Base-by-base conservation (phyloP, 2,888 invertebrate genomes). In the Cosmia trapezina region DNA sequence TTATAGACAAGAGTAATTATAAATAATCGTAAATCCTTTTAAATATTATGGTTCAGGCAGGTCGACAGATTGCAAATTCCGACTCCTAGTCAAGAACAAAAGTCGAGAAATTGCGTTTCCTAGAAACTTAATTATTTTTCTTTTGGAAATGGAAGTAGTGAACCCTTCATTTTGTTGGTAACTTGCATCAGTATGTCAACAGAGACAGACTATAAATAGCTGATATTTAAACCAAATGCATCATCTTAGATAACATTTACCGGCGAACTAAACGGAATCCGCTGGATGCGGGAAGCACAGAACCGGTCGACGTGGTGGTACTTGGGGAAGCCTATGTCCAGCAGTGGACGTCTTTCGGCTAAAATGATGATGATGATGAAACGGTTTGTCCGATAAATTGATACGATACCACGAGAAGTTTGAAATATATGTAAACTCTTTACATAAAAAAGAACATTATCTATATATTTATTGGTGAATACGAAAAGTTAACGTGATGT, bases 401-500 rank as follows among this genome's bases (percentile, higher is more conserved):
- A 78, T 68, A 73, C 79, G 74, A 79, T 76, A 78, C 59, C 74
- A 56, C 61, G 57, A 70, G 72, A 65, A 68, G 79, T 83, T 73
- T 75, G 71, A 81, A 83, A 75, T 84, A 76, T 78, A 78, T 64
- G 67, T 79, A 75, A 76, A 80, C 70, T 83, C 73, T 83, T 86
- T 78, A 86, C 80, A 86, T 83, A 85, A n/a, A n/a, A n/a, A n/a
- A n/a, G n/a, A n/a, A n/a, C n/a, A n/a, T n/a, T n/a, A n/a, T n/a
- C n/a, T n/a, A n/a, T n/a, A n/a, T n/a, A n/a, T n/a, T n/a, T n/a
- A n/a, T 81, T 82, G 51, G 73, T 78, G 77, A 80, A 79, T 77
- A 83, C 70, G 80, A 73, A 85, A 89, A 87, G 78, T 81, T 88
- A 87, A 86, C 81, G 81, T 87, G 87, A 82, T 89, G 89, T 88